Percentiles rank a stretch among this genome's conserved stretches.
phyloP scores from a whole-genome alignment of 2,888 invertebrate genomes.

The Mylabris sibirica region DNA sequence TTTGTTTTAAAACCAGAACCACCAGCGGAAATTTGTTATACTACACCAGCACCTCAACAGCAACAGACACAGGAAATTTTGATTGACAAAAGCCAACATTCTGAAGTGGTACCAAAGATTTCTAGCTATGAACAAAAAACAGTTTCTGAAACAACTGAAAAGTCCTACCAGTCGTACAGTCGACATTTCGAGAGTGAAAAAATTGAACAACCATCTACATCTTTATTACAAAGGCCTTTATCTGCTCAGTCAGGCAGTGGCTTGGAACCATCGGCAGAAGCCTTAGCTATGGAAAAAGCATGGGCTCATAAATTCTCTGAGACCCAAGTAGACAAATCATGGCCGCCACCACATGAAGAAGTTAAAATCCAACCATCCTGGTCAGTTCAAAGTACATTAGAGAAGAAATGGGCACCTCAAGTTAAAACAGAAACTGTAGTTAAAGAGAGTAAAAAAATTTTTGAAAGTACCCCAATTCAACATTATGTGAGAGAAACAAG shows the following conservation, averaged over 20 bases:
- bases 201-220: constrained; percentile 43
- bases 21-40: constrained; percentile 74
- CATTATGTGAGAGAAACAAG: constrained; percentile 26
- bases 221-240: constrained; percentile 44
- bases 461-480: constrained; percentile 33
- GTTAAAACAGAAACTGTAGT: constrained; percentile 42
- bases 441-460: constrained; percentile 46
- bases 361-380: constrained; percentile 53
- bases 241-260: constrained; percentile 38
- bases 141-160: constrained; percentile 46
- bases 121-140: constrained; percentile 29
- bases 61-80: constrained; percentile 44
- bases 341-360: constrained; percentile 62
- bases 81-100: constrained; percentile 23
- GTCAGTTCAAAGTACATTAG: constrained; percentile 56
- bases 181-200: constrained; percentile 50
- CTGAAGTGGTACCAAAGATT: constrained; percentile 35
- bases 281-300: constrained; percentile 72
- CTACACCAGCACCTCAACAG: constrained; percentile 64
- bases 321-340: constrained; percentile 62
- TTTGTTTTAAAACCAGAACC: constrained; percentile 71
- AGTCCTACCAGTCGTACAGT: constrained; percentile 45
- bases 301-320: constrained; percentile 67
- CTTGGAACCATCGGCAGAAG: constrained; percentile 66
- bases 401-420: constrained; percentile 57